Evolutionary conservation across 64 coral and sea anemone genomes (phyloP).

Genomic region (Hydrozoanthus tunicans): DNA sequence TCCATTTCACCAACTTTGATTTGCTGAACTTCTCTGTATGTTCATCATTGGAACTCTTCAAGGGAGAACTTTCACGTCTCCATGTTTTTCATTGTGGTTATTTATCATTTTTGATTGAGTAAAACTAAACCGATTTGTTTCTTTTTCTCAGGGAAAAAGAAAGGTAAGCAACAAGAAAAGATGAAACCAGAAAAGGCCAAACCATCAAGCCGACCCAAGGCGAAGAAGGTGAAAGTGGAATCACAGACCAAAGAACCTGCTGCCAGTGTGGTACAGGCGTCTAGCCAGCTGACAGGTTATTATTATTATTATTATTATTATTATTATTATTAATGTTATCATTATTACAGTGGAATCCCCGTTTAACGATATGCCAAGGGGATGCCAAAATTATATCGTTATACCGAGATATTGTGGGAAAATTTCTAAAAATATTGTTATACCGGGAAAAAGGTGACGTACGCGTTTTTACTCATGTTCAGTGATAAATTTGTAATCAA

Average conservation of each 20-base stretch:
- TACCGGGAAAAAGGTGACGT: no score
- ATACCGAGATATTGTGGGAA: no score
- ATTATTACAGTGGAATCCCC: no score
- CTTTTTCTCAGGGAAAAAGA: slow-evolving; percentile 26
- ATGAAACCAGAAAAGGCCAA: slow-evolving; percentile 39
- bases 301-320: no score
- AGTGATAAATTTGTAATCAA: no score
- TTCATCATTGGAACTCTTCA: not conserved
- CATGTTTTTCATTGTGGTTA: no score
- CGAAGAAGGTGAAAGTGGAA: slow-evolving; percentile 43
- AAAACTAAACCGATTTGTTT: not conserved
- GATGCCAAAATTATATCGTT: no score
- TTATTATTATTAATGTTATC: no score
- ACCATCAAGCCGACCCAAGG: slow-evolving; percentile 29
- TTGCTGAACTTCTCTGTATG: not conserved
- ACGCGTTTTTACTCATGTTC: no score
- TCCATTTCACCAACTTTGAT: no score
- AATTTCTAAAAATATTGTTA: no score
- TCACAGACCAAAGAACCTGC: slow-evolving; percentile 37
- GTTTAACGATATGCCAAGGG: no score
- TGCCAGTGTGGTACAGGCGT: not conserved
- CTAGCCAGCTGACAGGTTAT: slow-evolving; percentile 35
- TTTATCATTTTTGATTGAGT: not conserved
- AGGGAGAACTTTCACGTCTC: not conserved
- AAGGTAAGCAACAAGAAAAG: slow-evolving; percentile 50